A percentile compares a stretch with the other conserved stretches of the same genome.
Conservation (phyloP, 1,140 invertebrate species). For the Leptoteleia sp. region DNA sequence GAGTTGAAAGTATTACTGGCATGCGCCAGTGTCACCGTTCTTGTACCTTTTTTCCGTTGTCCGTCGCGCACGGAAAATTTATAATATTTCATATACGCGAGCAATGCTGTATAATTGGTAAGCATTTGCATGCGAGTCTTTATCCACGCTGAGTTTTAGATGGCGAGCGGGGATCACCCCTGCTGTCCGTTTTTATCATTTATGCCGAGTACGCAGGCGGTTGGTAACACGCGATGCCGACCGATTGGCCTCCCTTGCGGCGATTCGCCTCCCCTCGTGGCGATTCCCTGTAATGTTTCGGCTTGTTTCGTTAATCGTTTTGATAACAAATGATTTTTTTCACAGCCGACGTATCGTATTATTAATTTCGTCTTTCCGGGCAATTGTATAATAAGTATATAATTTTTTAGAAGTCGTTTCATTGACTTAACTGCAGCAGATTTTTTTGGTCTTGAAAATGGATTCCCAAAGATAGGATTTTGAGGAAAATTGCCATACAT, state of each 20-base stretch:
- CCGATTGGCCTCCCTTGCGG: constrained; percentile 27
- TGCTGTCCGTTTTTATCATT: constrained; percentile 77
- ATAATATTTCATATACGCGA: constrained; percentile 71
- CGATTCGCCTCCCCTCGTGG: constrained; percentile 59
- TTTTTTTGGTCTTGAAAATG: too few species aligned
- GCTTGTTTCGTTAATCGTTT: constrained; percentile 50
- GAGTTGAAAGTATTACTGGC: background rate
- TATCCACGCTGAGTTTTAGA: constrained; percentile 74
- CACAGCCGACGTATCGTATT: too few species aligned
- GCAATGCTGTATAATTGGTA: constrained; percentile 73
- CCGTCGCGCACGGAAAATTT: constrained; percentile 68
- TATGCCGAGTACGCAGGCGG: constrained; percentile 72
- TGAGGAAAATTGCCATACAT: too few species aligned
- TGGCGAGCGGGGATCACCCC: constrained; percentile 72
- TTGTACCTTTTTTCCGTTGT: constrained; percentile 27
- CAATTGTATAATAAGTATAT: too few species aligned
- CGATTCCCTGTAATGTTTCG: constrained; percentile 63
- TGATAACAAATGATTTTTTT: constrained; percentile 8
- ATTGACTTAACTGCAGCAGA: too few species aligned
- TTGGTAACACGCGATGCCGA: constrained; percentile 71
- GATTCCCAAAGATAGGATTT: too few species aligned
- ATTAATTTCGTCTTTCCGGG: too few species aligned
- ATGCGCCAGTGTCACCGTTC: background rate
- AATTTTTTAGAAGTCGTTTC: too few species aligned
- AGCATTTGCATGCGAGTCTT: constrained; percentile 74